Percentiles rank a stretch among this genome's conserved stretches.
Conservation (phyloP, 2,888 invertebrate genomes). For the Notodonta dromedarius region DNA sequence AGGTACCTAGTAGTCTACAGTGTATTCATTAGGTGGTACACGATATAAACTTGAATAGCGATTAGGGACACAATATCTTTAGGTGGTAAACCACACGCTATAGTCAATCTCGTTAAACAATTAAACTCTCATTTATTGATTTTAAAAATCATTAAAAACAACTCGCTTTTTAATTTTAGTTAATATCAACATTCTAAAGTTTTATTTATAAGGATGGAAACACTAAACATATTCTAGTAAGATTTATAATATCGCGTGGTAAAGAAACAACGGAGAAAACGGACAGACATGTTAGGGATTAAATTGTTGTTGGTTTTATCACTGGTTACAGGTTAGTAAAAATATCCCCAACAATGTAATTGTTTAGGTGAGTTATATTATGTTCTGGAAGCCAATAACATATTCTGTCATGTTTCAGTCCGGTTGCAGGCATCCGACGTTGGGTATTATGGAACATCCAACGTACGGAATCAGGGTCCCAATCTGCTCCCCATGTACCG, state of each 20-base stretch:
- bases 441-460: constrained; percentile 36
- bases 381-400: constrained; percentile 12
- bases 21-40: background rate
- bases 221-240: constrained; percentile 10
- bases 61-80: background rate
- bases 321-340: constrained; percentile 48
- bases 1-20: no score
- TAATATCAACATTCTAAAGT: constrained; percentile 16
- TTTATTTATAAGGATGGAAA: constrained; percentile 17
- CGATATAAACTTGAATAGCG: background rate
- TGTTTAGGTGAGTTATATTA: constrained; percentile 4
- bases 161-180: constrained; percentile 16
- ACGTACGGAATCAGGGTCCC: constrained; percentile 33
- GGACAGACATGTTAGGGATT: constrained; percentile 27
- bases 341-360: constrained; percentile 19
- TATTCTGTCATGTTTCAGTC: constrained; percentile 22
- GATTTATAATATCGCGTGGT: constrained; percentile 9
- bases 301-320: constrained; percentile 44
- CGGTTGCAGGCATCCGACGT: constrained; percentile 13
- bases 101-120: constrained; percentile 4
- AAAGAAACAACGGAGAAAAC: constrained; percentile 9
- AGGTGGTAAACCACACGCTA: constrained; percentile 11
- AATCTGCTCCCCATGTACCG: constrained; percentile 12
- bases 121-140: constrained; percentile 32
- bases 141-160: constrained; percentile 22